Evolutionary conservation across 2,888 invertebrate species (phyloP).

Genomic region (Clanis bilineata): DNA sequence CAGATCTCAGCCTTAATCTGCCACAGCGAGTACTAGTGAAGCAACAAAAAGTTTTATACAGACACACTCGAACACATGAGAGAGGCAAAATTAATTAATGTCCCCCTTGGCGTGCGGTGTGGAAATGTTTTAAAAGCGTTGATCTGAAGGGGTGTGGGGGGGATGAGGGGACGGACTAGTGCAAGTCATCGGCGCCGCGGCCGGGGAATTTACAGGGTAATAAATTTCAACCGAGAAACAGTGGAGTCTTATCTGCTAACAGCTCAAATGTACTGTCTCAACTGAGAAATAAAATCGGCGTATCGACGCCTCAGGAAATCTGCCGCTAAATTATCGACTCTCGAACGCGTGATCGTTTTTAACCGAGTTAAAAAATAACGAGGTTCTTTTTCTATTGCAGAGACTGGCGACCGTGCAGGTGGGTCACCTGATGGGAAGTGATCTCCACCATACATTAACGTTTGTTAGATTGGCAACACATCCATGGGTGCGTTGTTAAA

Average conservation of each 20-base stretch:
- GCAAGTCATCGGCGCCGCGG: conserved; percentile 69
- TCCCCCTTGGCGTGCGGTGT: conserved; percentile 51
- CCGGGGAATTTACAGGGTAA: conserved; percentile 66
- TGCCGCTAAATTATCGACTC: conserved; percentile 20
- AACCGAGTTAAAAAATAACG: no score
- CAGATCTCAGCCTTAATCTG: no score
- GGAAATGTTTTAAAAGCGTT: conserved; percentile 65
- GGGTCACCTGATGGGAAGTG: no score
- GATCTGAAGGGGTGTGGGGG: conserved; percentile 52
- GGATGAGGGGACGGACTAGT: conserved; percentile 40
- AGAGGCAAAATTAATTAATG: conserved; percentile 75
- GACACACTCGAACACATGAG: conserved; percentile 59
- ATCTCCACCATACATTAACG: no score
- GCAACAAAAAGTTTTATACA: conserved; percentile 51
- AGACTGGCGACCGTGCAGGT: no score
- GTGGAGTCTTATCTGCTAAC: conserved; percentile 67
- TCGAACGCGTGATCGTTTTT: not conserved
- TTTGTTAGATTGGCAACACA: no score
- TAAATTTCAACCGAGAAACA: conserved; percentile 69
- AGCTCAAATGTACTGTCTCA: conserved; percentile 56
- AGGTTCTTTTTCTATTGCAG: no score
- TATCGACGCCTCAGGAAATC: conserved; percentile 20
- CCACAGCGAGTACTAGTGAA: conserved; percentile 25
- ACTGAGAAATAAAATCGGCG: not conserved
- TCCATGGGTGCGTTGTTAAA: no score